A percentile compares a stretch with the other conserved stretches of the same genome.
phyloP scores from a whole-genome alignment of 2,797 vertebrate species.

The Lacerta bilineata region DNA sequence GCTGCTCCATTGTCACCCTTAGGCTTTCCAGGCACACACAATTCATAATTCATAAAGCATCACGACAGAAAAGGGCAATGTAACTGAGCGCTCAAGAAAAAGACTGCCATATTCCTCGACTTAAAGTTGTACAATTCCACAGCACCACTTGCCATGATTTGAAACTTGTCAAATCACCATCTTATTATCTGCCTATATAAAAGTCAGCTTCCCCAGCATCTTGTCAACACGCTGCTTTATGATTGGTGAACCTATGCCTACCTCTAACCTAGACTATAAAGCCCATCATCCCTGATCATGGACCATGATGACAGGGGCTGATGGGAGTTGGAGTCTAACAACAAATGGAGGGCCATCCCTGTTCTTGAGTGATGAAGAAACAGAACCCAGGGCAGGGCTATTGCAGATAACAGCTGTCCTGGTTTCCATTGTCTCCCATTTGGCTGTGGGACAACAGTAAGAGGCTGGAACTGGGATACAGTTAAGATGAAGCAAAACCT shows the following conservation, averaged over 20 bases:
- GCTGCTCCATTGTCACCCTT: constrained; percentile 61
- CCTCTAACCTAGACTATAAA: no score
- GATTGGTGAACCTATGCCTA: no score
- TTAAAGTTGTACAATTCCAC: not conserved
- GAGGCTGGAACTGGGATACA: not conserved
- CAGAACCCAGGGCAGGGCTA: not conserved
- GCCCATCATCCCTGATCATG: no score
- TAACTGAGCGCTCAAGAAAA: constrained; percentile 72
- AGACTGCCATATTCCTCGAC: constrained; percentile 60
- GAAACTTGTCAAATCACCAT: rapidly evolving
- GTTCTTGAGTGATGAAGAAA: not conserved
- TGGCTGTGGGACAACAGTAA: not conserved
- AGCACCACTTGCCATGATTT: not conserved
- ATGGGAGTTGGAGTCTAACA: no score
- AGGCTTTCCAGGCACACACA: constrained; percentile 71
- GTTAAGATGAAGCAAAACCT: not conserved
- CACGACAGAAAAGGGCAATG: constrained; percentile 69
- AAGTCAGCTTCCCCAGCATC: constrained; percentile 5
- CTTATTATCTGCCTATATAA: not conserved
- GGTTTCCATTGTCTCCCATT: constrained; percentile 23
- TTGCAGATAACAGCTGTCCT: not conserved
- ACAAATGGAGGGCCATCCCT: no score
- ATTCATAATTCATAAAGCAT: constrained; percentile 78
- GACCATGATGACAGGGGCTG: no score
- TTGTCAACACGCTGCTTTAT: not conserved